A percentile compares a stretch with the other conserved stretches of the same genome.
phyloP scores from a whole-genome alignment of 2,113 vertebrate genomes.

The Catharus bicknelli region DNA sequence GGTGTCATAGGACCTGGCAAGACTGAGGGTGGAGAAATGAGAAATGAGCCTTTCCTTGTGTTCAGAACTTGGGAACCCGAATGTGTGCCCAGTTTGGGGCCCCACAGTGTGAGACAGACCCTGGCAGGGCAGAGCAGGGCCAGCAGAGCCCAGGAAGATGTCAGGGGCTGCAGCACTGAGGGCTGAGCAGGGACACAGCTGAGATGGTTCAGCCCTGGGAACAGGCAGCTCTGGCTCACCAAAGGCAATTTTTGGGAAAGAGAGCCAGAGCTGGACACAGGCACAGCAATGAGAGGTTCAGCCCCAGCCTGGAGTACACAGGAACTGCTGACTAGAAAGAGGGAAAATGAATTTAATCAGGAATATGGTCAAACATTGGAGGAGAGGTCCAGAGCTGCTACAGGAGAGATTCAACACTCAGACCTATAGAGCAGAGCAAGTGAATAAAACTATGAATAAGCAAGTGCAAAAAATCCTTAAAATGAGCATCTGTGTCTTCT shows the following conservation, averaged over 20 bases:
- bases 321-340: background rate
- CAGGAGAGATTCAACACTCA: background rate
- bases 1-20: background rate
- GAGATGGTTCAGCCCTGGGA: background rate
- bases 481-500: background rate
- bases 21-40: background rate
- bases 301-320: background rate
- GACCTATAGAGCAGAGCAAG: background rate
- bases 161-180: background rate
- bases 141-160: background rate
- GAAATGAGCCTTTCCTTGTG: background rate
- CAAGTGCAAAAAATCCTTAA: background rate
- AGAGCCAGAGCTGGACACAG: background rate
- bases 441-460: background rate
- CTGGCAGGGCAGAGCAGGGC: background rate
- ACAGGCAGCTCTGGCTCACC: too few species aligned
- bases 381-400: background rate
- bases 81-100: background rate
- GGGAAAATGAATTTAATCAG: background rate
- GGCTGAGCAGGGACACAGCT: background rate
- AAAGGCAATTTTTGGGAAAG: rapidly evolving
- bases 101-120: background rate
- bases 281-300: background rate
- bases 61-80: background rate
- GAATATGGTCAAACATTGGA: background rate